Conservation (phyloP, 2,888 invertebrate species). For the Macaria liturata region DNA sequence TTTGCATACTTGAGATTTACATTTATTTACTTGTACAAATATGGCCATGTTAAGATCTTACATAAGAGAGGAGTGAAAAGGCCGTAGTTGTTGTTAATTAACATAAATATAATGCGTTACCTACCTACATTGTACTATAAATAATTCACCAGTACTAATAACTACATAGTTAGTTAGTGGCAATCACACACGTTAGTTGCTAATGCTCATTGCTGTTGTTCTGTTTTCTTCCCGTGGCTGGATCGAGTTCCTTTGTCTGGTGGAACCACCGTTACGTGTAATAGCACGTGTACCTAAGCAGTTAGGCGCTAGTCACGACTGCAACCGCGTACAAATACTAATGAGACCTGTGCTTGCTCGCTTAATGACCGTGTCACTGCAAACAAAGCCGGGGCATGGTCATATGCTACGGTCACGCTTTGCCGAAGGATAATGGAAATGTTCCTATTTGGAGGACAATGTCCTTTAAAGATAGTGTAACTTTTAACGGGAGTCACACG, state of each 20-base stretch:
- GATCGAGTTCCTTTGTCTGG: conserved; percentile 11
- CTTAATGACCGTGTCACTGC: conserved; percentile 50
- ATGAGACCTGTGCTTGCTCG: conserved; percentile 48
- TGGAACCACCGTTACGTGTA: conserved; percentile 39
- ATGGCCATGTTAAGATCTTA: no score
- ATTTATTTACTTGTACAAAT: no score
- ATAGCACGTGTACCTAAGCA: conserved; percentile 33
- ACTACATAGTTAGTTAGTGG: neutral
- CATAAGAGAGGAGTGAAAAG: no score
- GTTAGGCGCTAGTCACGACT: conserved; percentile 43
- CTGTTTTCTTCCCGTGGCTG: conserved; percentile 1
- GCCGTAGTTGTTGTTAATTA: no score
- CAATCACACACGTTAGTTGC: neutral
- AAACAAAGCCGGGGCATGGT: conserved; percentile 41
- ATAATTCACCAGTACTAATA: neutral
- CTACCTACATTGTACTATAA: no score
- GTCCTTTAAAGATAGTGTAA: conserved; percentile 36
- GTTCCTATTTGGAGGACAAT: conserved; percentile 36
- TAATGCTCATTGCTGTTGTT: neutral
- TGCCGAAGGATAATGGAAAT: conserved; percentile 36
- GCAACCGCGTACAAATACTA: conserved; percentile 47
- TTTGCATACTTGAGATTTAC: neutral
- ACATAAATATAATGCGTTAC: neutral
- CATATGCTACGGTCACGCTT: conserved; percentile 32
- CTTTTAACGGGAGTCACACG: conserved; percentile 23